Conservation (phyloP, 2,797 vertebrate species). For the Kryptolebias ocellatus region DNA sequence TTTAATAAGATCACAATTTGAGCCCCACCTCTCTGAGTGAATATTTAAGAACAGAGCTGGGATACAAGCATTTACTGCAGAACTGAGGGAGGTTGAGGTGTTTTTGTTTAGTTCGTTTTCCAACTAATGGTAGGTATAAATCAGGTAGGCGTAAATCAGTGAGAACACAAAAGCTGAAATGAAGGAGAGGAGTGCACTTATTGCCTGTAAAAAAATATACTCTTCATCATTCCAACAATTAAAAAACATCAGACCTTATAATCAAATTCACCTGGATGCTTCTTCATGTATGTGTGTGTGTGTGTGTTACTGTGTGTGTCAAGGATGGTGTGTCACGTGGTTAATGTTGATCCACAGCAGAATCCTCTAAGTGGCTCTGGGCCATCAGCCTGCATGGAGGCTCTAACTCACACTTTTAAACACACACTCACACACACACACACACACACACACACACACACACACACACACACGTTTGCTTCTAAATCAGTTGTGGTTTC, state of each 20-base stretch:
- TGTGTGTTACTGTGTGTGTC: background rate
- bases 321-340: constrained; percentile 14
- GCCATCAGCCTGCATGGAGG: constrained; percentile 1
- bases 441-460: background rate
- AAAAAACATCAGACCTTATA: no score
- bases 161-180: background rate
- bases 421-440: background rate
- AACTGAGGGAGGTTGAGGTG: background rate
- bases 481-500: background rate
- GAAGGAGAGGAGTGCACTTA: no score
- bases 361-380: constrained; percentile 27
- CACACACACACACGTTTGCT: background rate
- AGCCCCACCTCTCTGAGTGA: constrained; percentile 21
- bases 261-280: no score
- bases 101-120: background rate
- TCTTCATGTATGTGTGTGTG: constrained; percentile 6
- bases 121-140: background rate
- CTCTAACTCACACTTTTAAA: background rate
- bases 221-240: no score
- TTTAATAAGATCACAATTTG: constrained; percentile 46
- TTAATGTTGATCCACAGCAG: constrained; percentile 12
- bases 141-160: background rate
- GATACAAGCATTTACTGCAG: background rate
- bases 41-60: constrained; percentile 24
- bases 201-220: no score